Conservation (phyloP, 2,113 vertebrate species). For the Polyodon spathula region DNA sequence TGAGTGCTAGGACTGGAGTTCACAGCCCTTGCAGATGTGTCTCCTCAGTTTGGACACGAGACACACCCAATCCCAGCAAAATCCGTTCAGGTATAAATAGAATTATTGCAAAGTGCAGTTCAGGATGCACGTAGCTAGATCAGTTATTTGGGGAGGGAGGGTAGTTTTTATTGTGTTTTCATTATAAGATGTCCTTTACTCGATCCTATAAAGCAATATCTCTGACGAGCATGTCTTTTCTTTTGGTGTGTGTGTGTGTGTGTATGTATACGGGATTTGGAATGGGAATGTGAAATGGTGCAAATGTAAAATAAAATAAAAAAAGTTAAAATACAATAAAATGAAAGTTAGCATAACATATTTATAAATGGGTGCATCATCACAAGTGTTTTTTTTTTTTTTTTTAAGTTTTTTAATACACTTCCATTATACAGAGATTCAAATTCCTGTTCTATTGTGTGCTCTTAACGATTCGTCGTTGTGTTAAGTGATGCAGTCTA, state of each 20-base stretch:
- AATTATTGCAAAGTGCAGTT: conserved; percentile 1
- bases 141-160: conserved; percentile 7
- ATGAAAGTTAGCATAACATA: conserved; percentile 13
- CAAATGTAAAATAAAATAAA: conserved; percentile 19
- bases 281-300: conserved; percentile 30
- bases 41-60: not conserved
- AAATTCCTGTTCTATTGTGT: conserved; percentile 15
- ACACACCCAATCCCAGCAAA: not conserved
- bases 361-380: conserved; percentile 18
- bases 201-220: conserved; percentile 20
- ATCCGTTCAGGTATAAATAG: not conserved
- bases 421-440: conserved; percentile 24
- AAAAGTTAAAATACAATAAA: too few species aligned
- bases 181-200: conserved; percentile 23
- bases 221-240: conserved; percentile 33
- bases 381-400: conserved; percentile 29
- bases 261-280: conserved; percentile 40
- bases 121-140: conserved; percentile 15
- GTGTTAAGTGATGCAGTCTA: conserved; percentile 35
- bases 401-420: conserved; percentile 32
- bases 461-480: conserved; percentile 24
- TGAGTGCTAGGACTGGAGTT: conserved; percentile 4
- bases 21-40: not conserved
- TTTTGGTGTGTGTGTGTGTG: conserved; percentile 27
- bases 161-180: conserved; percentile 14